phyloP scores from a whole-genome alignment of 2,797 vertebrate species.

The Chaetophractus vellerosus region DNA sequence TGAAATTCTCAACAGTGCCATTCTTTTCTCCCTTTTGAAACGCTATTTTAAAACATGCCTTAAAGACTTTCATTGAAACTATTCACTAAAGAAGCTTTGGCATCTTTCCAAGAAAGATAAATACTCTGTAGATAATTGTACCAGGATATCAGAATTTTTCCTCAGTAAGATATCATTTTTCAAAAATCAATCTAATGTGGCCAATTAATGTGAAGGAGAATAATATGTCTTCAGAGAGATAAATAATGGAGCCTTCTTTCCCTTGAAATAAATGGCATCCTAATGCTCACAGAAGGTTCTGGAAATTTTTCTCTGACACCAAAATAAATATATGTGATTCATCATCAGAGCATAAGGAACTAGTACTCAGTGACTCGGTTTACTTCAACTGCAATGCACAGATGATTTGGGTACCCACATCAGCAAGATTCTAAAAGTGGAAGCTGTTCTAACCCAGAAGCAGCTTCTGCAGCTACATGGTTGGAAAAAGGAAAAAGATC shows the following conservation, averaged over 20 bases:
- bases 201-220: constrained; percentile 66
- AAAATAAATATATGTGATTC: constrained; percentile 74
- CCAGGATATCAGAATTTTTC: constrained; percentile 56
- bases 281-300: constrained; percentile 59
- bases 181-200: constrained; percentile 61
- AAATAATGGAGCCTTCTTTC: constrained; percentile 34
- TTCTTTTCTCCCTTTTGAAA: constrained; percentile 61
- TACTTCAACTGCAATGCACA: fast-evolving
- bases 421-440: background rate
- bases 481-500: fast-evolving
- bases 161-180: constrained; percentile 57
- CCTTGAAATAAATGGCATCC: constrained; percentile 69
- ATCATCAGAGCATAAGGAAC: constrained; percentile 22
- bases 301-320: constrained; percentile 79
- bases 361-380: background rate
- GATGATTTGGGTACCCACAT: background rate
- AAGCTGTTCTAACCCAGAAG: background rate
- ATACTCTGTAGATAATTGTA: constrained; percentile 48
- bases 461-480: background rate
- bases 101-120: constrained; percentile 45
- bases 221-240: constrained; percentile 56
- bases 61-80: constrained; percentile 13
- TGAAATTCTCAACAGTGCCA: constrained; percentile 46
- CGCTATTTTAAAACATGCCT: constrained; percentile 3
- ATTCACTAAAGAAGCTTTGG: background rate